These are phyloP conservation scores for Diceros bicornis DNA, from an alignment of 2,797 vertebrate genomes.

Conservation along the genomic window DNA sequence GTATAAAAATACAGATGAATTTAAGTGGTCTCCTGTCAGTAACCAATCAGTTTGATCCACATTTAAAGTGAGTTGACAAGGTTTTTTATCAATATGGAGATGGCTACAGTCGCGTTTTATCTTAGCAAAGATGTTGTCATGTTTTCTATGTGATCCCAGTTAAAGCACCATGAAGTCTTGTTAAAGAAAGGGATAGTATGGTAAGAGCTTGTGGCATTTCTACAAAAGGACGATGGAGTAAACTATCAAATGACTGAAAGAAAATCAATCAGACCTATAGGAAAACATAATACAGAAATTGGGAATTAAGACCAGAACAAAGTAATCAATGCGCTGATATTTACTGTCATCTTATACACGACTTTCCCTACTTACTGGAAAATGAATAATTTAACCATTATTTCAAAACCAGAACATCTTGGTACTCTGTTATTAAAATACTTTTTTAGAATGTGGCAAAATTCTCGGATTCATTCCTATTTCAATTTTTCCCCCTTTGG, in stretches of 20 bases:
- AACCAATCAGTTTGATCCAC: neutral
- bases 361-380: neutral
- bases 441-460: neutral
- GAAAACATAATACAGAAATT: neutral
- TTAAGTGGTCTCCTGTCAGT: neutral
- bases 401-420: slow-evolving; percentile 22
- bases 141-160: neutral
- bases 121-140: neutral
- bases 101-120: neutral
- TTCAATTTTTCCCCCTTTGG: neutral
- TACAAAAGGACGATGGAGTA: neutral
- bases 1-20: neutral
- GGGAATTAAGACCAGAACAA: neutral
- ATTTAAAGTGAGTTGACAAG: neutral
- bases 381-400: neutral
- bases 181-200: neutral
- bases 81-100: neutral
- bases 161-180: neutral
- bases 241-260: neutral
- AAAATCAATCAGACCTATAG: neutral
- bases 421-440: neutral
- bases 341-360: neutral
- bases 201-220: neutral
- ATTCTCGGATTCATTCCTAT: slow-evolving; percentile 27
- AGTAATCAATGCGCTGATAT: neutral